phyloP scores from a whole-genome alignment of 30 jellyfish, hydroid and myxozoan species.

The Rhopilema esculentum region DNA sequence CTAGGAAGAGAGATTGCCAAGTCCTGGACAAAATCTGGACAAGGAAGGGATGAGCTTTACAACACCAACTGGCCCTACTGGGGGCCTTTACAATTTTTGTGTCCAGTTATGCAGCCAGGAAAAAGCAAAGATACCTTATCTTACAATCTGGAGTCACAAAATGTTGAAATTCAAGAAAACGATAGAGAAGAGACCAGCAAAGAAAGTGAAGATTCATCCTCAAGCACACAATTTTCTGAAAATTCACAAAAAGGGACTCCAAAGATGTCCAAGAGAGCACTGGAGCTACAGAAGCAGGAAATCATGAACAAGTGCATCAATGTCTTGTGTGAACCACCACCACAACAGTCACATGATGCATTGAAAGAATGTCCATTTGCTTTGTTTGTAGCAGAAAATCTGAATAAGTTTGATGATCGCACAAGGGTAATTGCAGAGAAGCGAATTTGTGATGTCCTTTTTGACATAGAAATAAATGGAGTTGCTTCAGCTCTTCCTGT shows the following conservation, averaged over 20 bases:
- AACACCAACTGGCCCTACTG: conserved; percentile 10
- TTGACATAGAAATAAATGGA: no score
- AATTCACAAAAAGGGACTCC: background rate
- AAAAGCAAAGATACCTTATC: conserved; percentile 5
- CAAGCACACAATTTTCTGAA: background rate
- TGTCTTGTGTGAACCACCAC: background rate
- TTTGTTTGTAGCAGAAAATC: background rate
- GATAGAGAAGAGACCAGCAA: background rate
- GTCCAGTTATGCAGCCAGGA: conserved; percentile 19
- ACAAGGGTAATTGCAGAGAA: no score
- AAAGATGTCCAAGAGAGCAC: background rate
- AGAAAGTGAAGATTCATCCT: background rate
- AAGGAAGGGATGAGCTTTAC: conserved; percentile 9
- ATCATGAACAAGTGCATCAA: background rate
- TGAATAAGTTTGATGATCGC: no score
- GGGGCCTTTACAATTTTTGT: background rate
- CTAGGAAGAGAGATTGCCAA: conserved; percentile 11
- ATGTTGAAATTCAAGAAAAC: background rate
- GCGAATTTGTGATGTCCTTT: no score
- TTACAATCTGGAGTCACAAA: background rate
- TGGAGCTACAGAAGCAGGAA: background rate
- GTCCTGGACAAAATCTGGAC: background rate
- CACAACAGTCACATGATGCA: background rate
- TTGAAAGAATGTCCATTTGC: background rate
- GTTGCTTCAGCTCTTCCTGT: no score